Percentiles rank a stretch among this genome's conserved stretches.
These are phyloP conservation scores for Pseudorasbora parva DNA, from an alignment of 2,113 vertebrate genomes.

Conservation along the genomic window DNA sequence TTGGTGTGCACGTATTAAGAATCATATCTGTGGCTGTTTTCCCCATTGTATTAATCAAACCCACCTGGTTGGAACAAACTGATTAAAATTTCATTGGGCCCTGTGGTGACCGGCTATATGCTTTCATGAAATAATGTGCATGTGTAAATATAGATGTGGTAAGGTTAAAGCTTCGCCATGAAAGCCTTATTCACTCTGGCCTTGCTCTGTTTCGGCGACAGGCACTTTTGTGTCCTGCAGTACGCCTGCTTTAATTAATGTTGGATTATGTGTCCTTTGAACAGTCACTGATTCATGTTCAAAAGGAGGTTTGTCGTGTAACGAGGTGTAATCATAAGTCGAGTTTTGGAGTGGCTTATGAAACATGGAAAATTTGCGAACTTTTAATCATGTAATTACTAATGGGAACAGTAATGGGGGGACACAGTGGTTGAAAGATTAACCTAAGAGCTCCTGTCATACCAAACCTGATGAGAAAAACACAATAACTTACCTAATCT, in stretches of 20 bases:
- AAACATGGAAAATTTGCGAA: constrained; percentile 37
- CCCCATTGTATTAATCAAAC: constrained; percentile 52
- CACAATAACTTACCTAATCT: not conserved
- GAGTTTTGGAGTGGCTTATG: constrained; percentile 40
- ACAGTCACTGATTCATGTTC: constrained; percentile 41
- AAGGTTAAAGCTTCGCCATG: constrained; percentile 25
- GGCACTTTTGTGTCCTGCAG: constrained; percentile 16
- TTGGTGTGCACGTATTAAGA: constrained; percentile 24
- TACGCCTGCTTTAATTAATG: constrained; percentile 44
- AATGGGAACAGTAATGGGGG: not conserved
- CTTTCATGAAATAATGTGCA: constrained; percentile 53
- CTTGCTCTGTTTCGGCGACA: not conserved
- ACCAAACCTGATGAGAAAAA: constrained; percentile 9
- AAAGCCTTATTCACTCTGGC: not conserved
- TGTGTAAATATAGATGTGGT: constrained; percentile 52
- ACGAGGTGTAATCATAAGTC: constrained; percentile 45
- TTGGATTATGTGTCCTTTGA: constrained; percentile 48
- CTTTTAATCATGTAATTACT: constrained; percentile 43
- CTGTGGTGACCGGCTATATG: constrained; percentile 49
- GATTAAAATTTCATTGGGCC: constrained; percentile 60
- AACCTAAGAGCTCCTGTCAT: constrained; percentile 10
- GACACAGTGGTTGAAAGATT: not conserved
- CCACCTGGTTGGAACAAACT: constrained; percentile 47
- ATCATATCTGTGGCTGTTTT: constrained; percentile 46
- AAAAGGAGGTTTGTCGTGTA: constrained; percentile 34